Evolutionary conservation across 2,888 invertebrate species (phyloP).

Genomic region (Thymelicus sylvestris): DNA sequence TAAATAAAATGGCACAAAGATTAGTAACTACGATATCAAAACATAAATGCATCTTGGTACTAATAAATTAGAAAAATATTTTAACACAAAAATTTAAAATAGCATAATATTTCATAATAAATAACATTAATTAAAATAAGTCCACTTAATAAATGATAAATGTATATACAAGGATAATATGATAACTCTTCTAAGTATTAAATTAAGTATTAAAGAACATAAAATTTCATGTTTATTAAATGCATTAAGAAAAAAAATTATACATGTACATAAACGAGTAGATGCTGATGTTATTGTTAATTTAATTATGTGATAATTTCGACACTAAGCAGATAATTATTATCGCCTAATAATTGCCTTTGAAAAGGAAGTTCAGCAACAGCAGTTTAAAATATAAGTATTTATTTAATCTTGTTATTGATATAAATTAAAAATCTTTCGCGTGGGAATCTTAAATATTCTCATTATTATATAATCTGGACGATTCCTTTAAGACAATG

Average conservation of each 20-base stretch:
- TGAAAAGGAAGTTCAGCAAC: too few relatives aligned
- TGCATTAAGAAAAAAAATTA: too few relatives aligned
- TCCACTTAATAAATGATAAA: not conserved
- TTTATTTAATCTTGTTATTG: too few relatives aligned
- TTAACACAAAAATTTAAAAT: not conserved
- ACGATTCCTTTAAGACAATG: not conserved
- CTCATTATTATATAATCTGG: not conserved
- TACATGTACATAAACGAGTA: too few relatives aligned
- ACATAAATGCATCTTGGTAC: constrained; percentile 62
- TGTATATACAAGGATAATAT: not conserved
- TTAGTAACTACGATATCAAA: constrained; percentile 48
- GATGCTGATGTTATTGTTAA: too few relatives aligned
- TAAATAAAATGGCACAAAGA: constrained; percentile 55
- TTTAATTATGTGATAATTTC: too few relatives aligned
- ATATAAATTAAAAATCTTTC: not conserved
- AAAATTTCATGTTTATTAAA: too few relatives aligned
- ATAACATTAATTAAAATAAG: not conserved
- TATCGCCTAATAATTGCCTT: too few relatives aligned
- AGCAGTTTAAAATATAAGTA: too few relatives aligned
- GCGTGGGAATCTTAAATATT: not conserved
- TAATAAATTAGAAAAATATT: constrained; percentile 2
- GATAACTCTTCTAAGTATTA: not conserved
- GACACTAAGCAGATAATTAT: too few relatives aligned
- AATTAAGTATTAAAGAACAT: too few relatives aligned
- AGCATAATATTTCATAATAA: not conserved